Evolutionary conservation across 1,140 invertebrate genomes (phyloP).

Genomic region (Sinella curviseta): DNA sequence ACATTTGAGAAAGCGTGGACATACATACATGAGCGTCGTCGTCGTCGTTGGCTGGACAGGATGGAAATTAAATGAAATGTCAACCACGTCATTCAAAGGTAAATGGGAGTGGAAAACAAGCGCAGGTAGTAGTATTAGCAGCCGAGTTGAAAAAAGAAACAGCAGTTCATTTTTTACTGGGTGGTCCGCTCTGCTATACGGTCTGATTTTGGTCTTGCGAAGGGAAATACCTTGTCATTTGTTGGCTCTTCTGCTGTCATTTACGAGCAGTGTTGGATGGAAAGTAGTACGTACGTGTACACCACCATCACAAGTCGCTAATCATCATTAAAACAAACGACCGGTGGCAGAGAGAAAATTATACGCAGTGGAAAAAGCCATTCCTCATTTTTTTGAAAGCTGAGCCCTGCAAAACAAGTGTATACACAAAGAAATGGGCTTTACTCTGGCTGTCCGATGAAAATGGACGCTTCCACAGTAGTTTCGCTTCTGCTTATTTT

Average conservation of each 20-base stretch:
- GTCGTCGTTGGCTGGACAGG: too few relatives aligned
- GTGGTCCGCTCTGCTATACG: too few relatives aligned
- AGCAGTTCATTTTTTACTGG: too few relatives aligned
- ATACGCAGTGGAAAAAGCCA: background rate
- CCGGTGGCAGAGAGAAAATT: background rate
- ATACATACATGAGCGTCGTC: too few relatives aligned
- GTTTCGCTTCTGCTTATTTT: too few relatives aligned
- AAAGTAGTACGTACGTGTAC: background rate
- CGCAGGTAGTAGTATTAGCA: background rate
- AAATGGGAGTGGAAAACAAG: background rate
- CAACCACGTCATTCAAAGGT: background rate
- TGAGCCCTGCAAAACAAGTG: too few relatives aligned
- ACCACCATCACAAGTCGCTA: background rate
- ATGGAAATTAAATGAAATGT: background rate
- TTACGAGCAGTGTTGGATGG: background rate
- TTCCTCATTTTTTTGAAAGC: background rate
- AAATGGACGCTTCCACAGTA: too few relatives aligned
- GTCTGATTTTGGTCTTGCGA: too few relatives aligned
- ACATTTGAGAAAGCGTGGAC: too few relatives aligned
- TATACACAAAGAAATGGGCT: too few relatives aligned
- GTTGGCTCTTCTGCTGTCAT: background rate
- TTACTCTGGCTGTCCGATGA: too few relatives aligned
- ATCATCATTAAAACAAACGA: background rate
- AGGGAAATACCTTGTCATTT: too few relatives aligned
- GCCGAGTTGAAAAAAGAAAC: background rate